Evolutionary conservation across 2,113 vertebrate genomes (phyloP).

Genomic region (Myrmecophaga tridactyla): DNA sequence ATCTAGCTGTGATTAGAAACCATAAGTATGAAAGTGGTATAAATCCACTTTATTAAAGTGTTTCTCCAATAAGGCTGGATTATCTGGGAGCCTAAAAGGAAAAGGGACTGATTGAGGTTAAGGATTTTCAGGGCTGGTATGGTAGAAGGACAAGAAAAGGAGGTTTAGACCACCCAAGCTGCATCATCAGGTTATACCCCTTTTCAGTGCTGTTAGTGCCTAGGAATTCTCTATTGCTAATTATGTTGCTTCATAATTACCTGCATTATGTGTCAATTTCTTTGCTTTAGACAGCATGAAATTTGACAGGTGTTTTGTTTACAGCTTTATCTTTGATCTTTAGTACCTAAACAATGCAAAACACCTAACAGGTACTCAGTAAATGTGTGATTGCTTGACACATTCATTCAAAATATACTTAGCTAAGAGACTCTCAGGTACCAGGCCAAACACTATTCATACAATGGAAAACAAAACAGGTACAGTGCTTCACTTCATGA

Average conservation of each 20-base stretch:
- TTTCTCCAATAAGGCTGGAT: not conserved
- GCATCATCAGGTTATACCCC: not conserved
- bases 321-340: not conserved
- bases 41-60: not conserved
- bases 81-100: not conserved
- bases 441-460: not conserved
- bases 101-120: not conserved
- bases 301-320: not conserved
- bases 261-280: not conserved
- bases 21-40: not conserved
- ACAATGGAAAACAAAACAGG: not conserved
- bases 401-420: not conserved
- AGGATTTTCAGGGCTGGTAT: not conserved
- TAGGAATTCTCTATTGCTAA: not conserved
- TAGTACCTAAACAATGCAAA: not conserved
- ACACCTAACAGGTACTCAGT: not conserved
- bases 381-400: not conserved
- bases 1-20: not conserved
- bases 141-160: not conserved
- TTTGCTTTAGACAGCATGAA: conserved; percentile 18
- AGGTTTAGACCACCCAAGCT: not conserved
- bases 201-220: not conserved
- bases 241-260: not conserved
- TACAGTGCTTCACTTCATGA: not conserved
- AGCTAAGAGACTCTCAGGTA: not conserved